These are phyloP conservation scores for Xylocampa areola DNA, from an alignment of 2,888 invertebrate genomes.

Conservation along the genomic window DNA sequence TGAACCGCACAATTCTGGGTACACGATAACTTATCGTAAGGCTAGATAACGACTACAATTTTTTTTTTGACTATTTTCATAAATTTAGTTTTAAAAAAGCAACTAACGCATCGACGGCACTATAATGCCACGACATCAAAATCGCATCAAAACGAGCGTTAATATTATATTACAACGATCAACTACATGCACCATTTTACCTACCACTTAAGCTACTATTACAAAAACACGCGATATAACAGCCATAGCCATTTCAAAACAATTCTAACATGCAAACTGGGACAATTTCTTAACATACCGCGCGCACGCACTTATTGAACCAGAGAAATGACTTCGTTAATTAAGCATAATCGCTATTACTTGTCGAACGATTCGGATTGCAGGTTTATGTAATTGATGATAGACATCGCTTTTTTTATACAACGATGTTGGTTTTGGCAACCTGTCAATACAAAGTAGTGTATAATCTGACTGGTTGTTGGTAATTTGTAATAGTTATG, in stretches of 20 bases:
- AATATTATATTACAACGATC: conserved; percentile 9
- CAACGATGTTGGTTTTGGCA: conserved; percentile 13
- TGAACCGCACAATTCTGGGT: too few relatives aligned
- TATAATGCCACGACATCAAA: conserved; percentile 2
- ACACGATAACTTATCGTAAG: too few relatives aligned
- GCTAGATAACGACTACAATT: too few relatives aligned
- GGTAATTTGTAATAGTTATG: background rate
- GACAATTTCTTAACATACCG: conserved; percentile 54
- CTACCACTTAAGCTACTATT: conserved; percentile 38
- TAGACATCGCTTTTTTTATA: conserved; percentile 27
- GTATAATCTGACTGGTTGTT: conserved; percentile 29
- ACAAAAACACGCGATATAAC: conserved; percentile 48
- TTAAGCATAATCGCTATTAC: conserved; percentile 37
- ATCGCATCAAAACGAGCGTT: background rate
- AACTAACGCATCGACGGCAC: background rate
- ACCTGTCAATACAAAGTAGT: conserved; percentile 15
- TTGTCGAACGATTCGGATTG: conserved; percentile 29
- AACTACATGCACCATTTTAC: conserved; percentile 27
- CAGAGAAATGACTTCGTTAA: conserved; percentile 51
- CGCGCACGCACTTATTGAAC: conserved; percentile 48
- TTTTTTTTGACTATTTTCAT: too few relatives aligned
- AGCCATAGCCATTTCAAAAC: conserved; percentile 50
- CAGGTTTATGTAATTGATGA: conserved; percentile 38
- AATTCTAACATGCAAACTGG: conserved; percentile 42
- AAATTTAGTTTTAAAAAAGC: too few relatives aligned